Evolutionary conservation across 2,113 vertebrate genomes (phyloP).

Genomic region (Propithecus coquereli): DNA sequence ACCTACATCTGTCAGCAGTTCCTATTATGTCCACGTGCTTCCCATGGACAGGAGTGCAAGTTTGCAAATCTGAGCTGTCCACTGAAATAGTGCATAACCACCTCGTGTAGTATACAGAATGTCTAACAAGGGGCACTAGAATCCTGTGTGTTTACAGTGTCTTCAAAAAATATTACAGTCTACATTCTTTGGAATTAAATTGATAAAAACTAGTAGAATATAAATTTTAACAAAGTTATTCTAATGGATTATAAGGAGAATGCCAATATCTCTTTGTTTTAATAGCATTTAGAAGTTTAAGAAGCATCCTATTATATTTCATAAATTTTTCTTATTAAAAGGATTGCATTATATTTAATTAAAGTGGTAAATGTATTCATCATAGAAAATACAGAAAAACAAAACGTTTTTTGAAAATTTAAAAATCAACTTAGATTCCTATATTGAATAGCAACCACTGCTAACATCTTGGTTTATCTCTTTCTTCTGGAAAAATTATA

Average conservation of each 20-base stretch:
- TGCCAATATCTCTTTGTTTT: background rate
- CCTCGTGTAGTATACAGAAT: background rate
- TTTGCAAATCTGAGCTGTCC: background rate
- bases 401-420: background rate
- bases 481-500: conserved; percentile 10
- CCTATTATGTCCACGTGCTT: background rate
- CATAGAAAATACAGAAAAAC: background rate
- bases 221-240: background rate
- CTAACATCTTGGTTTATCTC: background rate
- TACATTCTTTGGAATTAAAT: background rate
- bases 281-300: conserved; percentile 11
- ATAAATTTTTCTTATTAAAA: background rate
- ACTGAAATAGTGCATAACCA: background rate
- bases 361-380: background rate
- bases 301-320: background rate
- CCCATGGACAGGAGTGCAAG: background rate
- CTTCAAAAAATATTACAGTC: background rate
- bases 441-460: background rate
- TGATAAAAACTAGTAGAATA: background rate
- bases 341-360: background rate
- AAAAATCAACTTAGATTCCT: background rate
- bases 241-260: background rate
- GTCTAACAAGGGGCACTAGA: background rate
- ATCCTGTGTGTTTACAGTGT: background rate
- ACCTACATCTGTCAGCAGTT: background rate